Base-by-base conservation (phyloP, 2,888 invertebrate genomes). In the Chymomyza fuscimana region DNA sequence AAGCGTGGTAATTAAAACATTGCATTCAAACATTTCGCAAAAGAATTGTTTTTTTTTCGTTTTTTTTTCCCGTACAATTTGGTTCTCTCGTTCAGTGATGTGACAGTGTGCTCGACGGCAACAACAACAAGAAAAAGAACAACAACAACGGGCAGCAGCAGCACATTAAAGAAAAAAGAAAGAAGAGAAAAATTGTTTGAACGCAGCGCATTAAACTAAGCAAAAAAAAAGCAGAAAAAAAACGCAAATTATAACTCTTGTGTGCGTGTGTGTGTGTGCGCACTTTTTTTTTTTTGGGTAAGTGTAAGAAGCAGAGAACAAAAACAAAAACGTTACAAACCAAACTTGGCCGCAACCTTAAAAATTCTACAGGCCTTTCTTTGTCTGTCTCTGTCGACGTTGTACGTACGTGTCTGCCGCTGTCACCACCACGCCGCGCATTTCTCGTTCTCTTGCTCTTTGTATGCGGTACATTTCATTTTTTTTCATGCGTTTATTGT, bases 281-380 rank as follows among this genome's bases (percentile, higher is more conserved):
- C 32, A 32, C 32, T n/a, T n/a, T 32, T 32, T 32, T 32, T 58
- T 50, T 54, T 36, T 65, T 25, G 4, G 63, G 51, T 56, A 59
- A 58, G 9, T 9, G 15, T 51, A 63, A 32, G n/a, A 50, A 60
- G 63, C 40, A 22, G 58, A 46, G 29, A 52, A 60, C 60, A 50
- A 59, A 63, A 74, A 73, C 63, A 63, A 64, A 74, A 74, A 67
- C 63, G 25, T 25, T 25, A 25, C 25, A 25, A 25, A 25, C 25
- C 25, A 25, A 25, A 25, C 25, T 25, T 25, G 25, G 25, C 4
- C 25, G 25, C 25, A 25, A 25, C 25, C 25, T 25, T 25, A 25
- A 25, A 25, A 25, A 25, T 6, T 15, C 52, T 66, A 46, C 60
- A 51, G 25, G 52, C 4, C 12, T 52, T 36, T 51, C 50, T 46